A percentile compares a stretch with the other conserved stretches of the same genome.
These are phyloP conservation scores for Edolisoma coerulescens DNA, from an alignment of 2,113 vertebrate species.

Conservation along the genomic window DNA sequence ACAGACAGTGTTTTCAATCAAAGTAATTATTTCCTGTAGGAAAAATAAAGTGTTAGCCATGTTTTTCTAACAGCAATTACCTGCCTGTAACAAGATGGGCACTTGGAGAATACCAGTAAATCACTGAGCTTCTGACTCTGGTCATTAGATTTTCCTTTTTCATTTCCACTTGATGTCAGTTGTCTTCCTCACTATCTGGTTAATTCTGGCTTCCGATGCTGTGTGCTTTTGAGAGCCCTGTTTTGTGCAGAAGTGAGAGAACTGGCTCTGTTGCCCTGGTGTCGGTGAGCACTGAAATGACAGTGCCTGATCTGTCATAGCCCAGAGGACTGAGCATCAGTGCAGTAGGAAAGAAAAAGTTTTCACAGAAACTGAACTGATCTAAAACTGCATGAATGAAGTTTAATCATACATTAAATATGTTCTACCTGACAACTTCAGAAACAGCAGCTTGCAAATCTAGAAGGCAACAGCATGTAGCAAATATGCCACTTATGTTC, in stretches of 20 bases:
- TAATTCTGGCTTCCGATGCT: background rate
- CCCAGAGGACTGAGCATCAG: background rate
- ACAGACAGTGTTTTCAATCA: background rate
- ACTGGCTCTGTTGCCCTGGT: background rate
- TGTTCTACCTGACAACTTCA: background rate
- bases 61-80: background rate
- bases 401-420: background rate
- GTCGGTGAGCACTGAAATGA: background rate
- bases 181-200: background rate
- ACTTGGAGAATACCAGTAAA: background rate
- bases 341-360: background rate
- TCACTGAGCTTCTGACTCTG: background rate
- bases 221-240: background rate
- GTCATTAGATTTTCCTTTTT: background rate
- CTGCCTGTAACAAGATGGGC: background rate
- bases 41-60: background rate
- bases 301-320: background rate
- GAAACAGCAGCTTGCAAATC: background rate
- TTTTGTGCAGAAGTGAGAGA: background rate
- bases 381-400: background rate
- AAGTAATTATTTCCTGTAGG: background rate
- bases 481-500: background rate
- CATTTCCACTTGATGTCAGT: background rate
- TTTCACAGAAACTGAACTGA: background rate
- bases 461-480: background rate